These are phyloP conservation scores for Siniperca undulata DNA, from an alignment of 2,797 vertebrate species.

Conservation along the genomic window DNA sequence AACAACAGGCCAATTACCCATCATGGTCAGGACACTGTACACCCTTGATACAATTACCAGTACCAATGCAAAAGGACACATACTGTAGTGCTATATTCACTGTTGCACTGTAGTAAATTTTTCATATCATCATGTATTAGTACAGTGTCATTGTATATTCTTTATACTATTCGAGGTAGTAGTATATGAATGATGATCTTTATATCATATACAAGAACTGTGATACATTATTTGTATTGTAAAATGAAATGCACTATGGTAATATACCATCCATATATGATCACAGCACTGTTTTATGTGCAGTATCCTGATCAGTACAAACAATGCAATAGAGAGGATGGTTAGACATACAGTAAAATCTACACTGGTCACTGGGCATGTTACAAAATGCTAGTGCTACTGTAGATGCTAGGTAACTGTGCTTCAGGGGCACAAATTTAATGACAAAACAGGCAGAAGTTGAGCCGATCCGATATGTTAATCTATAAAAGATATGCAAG, in stretches of 20 bases:
- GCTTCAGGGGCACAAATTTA: not conserved
- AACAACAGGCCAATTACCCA: conserved; percentile 54
- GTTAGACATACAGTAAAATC: not conserved
- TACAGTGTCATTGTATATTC: not conserved
- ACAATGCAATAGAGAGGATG: not conserved
- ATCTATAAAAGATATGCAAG: not conserved
- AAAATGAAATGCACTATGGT: not conserved
- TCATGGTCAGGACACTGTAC: conserved; percentile 15
- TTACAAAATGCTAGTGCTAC: not conserved
- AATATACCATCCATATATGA: not conserved
- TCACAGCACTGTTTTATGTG: not conserved
- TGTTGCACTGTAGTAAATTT: not conserved
- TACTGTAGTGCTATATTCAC: not conserved
- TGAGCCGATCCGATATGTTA: not conserved
- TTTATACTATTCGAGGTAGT: not conserved
- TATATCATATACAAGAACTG: not conserved
- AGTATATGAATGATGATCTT: not conserved
- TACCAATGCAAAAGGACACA: not conserved
- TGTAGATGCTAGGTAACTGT: not conserved
- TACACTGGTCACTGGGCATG: not conserved
- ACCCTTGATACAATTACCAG: not conserved
- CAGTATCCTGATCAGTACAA: not conserved
- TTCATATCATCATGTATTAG: not conserved
- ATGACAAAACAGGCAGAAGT: not conserved
- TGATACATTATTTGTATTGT: not conserved